Evolutionary conservation across 1,140 invertebrate genomes (phyloP).

Genomic region (Drosophila rhopaloa): DNA sequence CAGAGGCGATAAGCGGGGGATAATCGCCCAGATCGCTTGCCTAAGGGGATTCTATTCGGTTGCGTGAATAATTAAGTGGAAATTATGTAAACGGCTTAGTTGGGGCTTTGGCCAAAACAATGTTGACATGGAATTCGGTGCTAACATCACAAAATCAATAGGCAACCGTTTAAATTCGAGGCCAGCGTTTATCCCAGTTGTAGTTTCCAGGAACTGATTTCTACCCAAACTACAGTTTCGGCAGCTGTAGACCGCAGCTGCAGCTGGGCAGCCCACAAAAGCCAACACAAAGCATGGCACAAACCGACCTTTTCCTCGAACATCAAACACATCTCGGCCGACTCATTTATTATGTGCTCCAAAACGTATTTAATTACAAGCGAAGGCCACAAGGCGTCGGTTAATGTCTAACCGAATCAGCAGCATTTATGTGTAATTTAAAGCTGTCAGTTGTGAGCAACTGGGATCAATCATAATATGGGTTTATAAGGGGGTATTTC

Average conservation of each 20-base stretch:
- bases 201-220: slow-evolving; percentile 19
- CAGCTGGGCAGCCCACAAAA: slow-evolving; percentile 43
- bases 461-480: slow-evolving; percentile 9
- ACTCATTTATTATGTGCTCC: slow-evolving; percentile 49
- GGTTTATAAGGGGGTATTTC: not conserved
- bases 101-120: slow-evolving; percentile 30
- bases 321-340: slow-evolving; percentile 30
- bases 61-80: slow-evolving; percentile 50
- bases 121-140: slow-evolving; percentile 31
- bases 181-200: slow-evolving; percentile 12
- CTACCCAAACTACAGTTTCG: slow-evolving; percentile 18
- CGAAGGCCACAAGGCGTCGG: slow-evolving; percentile 50
- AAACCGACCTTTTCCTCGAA: slow-evolving; percentile 4
- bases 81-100: slow-evolving; percentile 49
- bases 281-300: slow-evolving; percentile 32
- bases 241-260: slow-evolving; percentile 30
- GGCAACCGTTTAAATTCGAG: slow-evolving; percentile 17
- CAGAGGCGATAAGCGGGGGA: slow-evolving; percentile 5
- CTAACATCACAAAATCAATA: slow-evolving; percentile 42
- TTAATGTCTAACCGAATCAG: slow-evolving; percentile 29
- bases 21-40: slow-evolving; percentile 43
- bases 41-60: slow-evolving; percentile 37
- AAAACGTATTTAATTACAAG: slow-evolving; percentile 72
- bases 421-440: slow-evolving; percentile 31
- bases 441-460: slow-evolving; percentile 6